Conservation (phyloP, 2,797 vertebrate species). For the Toxotes lorentzi region DNA sequence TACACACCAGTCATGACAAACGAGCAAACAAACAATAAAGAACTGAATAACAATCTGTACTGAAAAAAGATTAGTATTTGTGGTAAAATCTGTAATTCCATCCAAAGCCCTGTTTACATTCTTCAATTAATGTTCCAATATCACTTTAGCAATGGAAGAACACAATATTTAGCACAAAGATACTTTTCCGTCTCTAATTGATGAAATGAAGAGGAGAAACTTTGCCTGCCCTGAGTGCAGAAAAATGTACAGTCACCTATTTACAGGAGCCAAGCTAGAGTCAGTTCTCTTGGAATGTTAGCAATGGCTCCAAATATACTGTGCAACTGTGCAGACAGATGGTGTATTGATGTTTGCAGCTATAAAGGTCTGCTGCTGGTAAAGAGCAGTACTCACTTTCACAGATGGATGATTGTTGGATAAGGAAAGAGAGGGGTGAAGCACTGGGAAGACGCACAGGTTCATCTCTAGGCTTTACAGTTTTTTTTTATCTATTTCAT, state of each 20-base stretch:
- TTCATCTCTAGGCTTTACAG: constrained; percentile 28
- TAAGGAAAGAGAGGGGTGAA: constrained; percentile 36
- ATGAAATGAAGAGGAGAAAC: constrained; percentile 40
- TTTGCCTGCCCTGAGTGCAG: constrained; percentile 21
- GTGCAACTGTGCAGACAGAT: constrained; percentile 70
- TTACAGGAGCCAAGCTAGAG: constrained; percentile 68
- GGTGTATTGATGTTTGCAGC: constrained; percentile 79
- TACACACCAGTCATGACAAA: not conserved
- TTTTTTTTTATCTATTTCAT: constrained; percentile 36
- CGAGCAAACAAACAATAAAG: not conserved
- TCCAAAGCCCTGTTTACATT: not conserved
- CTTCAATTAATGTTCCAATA: not conserved
- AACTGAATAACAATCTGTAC: not conserved
- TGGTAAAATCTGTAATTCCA: not conserved
- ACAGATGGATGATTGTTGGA: constrained; percentile 74
- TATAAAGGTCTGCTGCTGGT: constrained; percentile 70
- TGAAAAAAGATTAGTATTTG: not conserved
- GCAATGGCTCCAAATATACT: constrained; percentile 71
- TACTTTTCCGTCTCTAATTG: constrained; percentile 32
- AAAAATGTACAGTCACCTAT: constrained; percentile 71
- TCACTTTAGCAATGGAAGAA: not conserved
- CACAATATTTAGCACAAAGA: constrained; percentile 1
- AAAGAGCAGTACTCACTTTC: constrained; percentile 56
- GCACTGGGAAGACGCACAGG: constrained; percentile 22
- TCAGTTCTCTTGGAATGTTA: constrained; percentile 78